phyloP scores from a whole-genome alignment of 2,888 invertebrate species.

The Physocephala rufipes region DNA sequence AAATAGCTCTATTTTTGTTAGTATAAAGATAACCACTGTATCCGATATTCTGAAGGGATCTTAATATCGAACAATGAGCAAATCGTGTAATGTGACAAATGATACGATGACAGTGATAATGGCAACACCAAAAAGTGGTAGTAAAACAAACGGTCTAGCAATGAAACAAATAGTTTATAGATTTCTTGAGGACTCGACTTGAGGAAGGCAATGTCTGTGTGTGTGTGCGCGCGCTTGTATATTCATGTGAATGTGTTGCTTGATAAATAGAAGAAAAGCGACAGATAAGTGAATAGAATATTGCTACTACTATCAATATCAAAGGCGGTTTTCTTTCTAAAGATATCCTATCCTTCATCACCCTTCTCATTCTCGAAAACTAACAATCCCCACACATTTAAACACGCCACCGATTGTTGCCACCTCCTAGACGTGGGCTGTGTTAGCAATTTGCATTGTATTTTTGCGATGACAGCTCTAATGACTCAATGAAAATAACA shows the following conservation, averaged over 20 bases:
- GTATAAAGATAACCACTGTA: background rate
- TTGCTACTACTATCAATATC: too few species aligned
- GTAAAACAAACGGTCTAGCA: background rate
- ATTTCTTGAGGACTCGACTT: background rate
- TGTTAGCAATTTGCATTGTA: constrained; percentile 17
- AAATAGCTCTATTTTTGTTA: background rate
- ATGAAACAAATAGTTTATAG: background rate
- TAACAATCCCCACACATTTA: background rate
- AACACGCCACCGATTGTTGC: too few species aligned
- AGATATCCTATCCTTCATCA: background rate
- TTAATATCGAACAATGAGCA: background rate
- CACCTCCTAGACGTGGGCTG: too few species aligned
- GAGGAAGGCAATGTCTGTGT: too few species aligned
- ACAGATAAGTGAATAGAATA: too few species aligned
- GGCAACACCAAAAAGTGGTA: background rate
- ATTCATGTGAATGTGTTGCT: too few species aligned
- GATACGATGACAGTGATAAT: too few species aligned
- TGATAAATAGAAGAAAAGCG: too few species aligned
- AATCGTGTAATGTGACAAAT: background rate
- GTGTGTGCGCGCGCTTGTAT: too few species aligned
- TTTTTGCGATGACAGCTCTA: constrained; percentile 28
- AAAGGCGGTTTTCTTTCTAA: too few species aligned
- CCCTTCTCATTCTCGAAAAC: background rate
- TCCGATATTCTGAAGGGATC: too few species aligned
- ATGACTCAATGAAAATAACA: constrained; percentile 30